A percentile compares a stretch with the other conserved stretches of the same genome.
Conservation (phyloP, 1,140 invertebrate genomes). For the Procambarus virginalis region DNA sequence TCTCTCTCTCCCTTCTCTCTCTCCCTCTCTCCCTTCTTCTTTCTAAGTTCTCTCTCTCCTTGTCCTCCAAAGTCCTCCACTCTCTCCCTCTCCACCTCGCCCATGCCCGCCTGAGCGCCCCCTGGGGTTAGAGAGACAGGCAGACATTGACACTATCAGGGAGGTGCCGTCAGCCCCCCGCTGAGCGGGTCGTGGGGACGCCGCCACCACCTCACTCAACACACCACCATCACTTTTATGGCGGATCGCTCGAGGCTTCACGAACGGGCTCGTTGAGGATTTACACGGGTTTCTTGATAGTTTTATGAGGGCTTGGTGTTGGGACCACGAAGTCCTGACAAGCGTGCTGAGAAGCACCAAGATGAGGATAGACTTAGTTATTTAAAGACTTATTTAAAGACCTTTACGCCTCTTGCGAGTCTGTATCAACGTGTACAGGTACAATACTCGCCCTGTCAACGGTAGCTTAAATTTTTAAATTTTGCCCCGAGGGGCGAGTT, state of each 20-base stretch:
- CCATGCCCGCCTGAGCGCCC: background rate
- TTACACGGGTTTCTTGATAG: background rate
- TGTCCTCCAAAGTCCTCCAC: background rate
- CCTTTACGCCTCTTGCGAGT: too few relatives aligned
- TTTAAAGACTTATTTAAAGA: too few relatives aligned
- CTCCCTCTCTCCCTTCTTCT: background rate
- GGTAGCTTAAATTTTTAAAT: too few relatives aligned
- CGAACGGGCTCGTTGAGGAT: background rate
- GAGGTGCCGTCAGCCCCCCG: background rate
- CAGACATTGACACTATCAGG: slow-evolving; percentile 1
- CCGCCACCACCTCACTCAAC: background rate
- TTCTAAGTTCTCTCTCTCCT: background rate
- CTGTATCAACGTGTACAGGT: too few relatives aligned
- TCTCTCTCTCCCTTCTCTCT: background rate
- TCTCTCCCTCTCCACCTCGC: too few relatives aligned
- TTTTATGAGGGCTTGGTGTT: too few relatives aligned
- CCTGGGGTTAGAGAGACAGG: background rate
- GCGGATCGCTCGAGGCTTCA: background rate
- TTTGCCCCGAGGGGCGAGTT: too few relatives aligned
- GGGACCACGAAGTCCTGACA: too few relatives aligned
- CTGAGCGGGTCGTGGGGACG: background rate
- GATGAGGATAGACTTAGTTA: too few relatives aligned
- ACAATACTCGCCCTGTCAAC: too few relatives aligned
- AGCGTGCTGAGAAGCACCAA: too few relatives aligned
- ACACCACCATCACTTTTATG: background rate